These are phyloP conservation scores for Harpalus rubripes DNA, from an alignment of 2,888 invertebrate genomes.

Conservation along the genomic window DNA sequence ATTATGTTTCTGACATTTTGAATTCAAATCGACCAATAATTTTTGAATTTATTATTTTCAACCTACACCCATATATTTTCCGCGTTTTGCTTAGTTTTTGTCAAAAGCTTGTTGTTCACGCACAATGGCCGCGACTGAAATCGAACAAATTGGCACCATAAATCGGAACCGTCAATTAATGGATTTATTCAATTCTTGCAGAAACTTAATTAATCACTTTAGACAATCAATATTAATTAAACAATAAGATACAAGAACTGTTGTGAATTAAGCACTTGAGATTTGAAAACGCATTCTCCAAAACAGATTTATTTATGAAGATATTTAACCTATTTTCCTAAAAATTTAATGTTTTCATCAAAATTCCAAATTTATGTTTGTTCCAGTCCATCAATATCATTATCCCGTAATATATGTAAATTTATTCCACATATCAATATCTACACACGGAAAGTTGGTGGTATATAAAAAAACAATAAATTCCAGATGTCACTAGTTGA, in stretches of 20 bases:
- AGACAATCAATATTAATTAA: slow-evolving; percentile 50
- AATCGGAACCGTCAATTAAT: slow-evolving; percentile 11
- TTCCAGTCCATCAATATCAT: slow-evolving; percentile 7
- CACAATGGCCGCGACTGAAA: background rate
- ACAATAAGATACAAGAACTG: background rate
- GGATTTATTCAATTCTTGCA: slow-evolving; percentile 29
- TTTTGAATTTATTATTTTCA: too few relatives aligned
- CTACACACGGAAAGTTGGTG: background rate
- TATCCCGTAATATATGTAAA: slow-evolving; percentile 17
- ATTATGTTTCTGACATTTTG: too few relatives aligned
- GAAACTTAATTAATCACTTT: slow-evolving; percentile 6
- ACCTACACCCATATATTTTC: too few relatives aligned
- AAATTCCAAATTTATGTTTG: slow-evolving; percentile 13
- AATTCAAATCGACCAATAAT: too few relatives aligned
- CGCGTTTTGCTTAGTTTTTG: too few relatives aligned
- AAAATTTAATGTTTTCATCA: slow-evolving; percentile 19
- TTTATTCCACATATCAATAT: slow-evolving; percentile 28
- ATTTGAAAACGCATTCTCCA: background rate
- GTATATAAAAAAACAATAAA: slow-evolving; percentile 9
- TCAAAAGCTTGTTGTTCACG: too few relatives aligned
- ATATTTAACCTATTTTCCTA: slow-evolving; percentile 18
- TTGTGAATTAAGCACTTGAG: background rate
- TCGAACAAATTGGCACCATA: background rate
- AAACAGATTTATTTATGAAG: background rate
- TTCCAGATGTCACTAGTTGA: slow-evolving; percentile 13